These are phyloP conservation scores for Suillia variegata DNA, from an alignment of 2,888 invertebrate species.

Conservation along the genomic window DNA sequence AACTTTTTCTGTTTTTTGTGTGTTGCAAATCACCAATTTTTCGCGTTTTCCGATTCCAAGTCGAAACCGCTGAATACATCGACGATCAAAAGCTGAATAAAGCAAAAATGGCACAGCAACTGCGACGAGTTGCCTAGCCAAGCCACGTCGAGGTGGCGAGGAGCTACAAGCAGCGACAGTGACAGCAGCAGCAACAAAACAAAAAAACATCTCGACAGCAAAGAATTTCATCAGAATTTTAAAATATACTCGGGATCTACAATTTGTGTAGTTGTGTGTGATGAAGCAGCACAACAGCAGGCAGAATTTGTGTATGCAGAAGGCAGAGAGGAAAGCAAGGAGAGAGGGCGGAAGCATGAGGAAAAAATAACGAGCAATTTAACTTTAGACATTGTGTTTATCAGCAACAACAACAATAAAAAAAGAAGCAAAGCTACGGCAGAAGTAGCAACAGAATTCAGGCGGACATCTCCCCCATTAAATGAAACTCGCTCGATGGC, in stretches of 20 bases:
- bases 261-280: conserved; percentile 40
- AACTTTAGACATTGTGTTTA: conserved; percentile 23
- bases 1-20: too few species aligned
- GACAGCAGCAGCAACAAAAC: conserved; percentile 20
- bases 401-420: too few species aligned
- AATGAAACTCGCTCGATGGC: not conserved
- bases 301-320: not conserved
- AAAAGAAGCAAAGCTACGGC: conserved; percentile 2
- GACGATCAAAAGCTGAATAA: conserved; percentile 33
- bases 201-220: too few species aligned
- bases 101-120: conserved; percentile 46
- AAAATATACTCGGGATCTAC: conserved; percentile 38
- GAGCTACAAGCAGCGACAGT: conserved; percentile 10
- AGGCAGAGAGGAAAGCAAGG: not conserved
- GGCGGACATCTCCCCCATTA: not conserved
- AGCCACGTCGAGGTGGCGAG: not conserved
- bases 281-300: conserved; percentile 30
- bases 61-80: conserved; percentile 8
- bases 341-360: conserved; percentile 8
- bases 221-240: conserved; percentile 56
- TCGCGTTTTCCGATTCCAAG: too few species aligned
- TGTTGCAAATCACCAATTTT: too few species aligned
- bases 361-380: conserved; percentile 23
- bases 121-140: conserved; percentile 8
- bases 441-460: not conserved